A percentile compares a stretch with the other conserved stretches of the same genome.
phyloP scores from a whole-genome alignment of 2,797 vertebrate genomes.

The Staurois parvus region DNA sequence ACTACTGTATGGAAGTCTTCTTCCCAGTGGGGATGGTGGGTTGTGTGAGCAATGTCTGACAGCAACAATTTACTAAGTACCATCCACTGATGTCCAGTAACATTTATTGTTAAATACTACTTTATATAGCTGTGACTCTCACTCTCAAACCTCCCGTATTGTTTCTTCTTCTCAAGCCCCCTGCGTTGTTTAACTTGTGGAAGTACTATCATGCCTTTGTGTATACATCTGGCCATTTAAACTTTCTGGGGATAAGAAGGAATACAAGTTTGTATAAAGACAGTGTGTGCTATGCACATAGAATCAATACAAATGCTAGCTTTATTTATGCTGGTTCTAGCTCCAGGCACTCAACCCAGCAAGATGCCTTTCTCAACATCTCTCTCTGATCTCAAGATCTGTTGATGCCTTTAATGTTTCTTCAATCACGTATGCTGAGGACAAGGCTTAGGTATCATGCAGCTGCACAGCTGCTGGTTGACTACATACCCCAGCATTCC shows the following conservation, averaged over 20 bases:
- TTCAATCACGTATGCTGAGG: neutral
- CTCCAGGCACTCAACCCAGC: slow-evolving; percentile 10
- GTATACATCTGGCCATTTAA: slow-evolving; percentile 17
- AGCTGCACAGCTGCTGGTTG: neutral
- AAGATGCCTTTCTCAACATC: slow-evolving; percentile 9
- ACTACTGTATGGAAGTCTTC: no score
- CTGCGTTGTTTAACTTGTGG: slow-evolving; percentile 1
- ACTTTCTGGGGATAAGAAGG: neutral
- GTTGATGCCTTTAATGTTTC: neutral
- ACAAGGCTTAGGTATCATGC: neutral
- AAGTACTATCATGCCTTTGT: neutral
- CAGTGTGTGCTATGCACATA: neutral
- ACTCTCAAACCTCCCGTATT: neutral
- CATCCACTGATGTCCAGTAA: no score
- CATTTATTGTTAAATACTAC: no score
- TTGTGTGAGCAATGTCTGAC: no score
- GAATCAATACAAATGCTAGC: neutral
- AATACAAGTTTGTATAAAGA: neutral
- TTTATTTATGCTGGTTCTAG: neutral
- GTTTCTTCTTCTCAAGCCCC: neutral
- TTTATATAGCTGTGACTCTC: neutral
- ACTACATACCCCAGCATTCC: neutral
- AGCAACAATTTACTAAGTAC: no score
- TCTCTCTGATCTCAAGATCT: slow-evolving; percentile 8
- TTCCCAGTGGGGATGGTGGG: no score